phyloP scores from a whole-genome alignment of 2,797 vertebrate species.

The Coreius guichenoti region DNA sequence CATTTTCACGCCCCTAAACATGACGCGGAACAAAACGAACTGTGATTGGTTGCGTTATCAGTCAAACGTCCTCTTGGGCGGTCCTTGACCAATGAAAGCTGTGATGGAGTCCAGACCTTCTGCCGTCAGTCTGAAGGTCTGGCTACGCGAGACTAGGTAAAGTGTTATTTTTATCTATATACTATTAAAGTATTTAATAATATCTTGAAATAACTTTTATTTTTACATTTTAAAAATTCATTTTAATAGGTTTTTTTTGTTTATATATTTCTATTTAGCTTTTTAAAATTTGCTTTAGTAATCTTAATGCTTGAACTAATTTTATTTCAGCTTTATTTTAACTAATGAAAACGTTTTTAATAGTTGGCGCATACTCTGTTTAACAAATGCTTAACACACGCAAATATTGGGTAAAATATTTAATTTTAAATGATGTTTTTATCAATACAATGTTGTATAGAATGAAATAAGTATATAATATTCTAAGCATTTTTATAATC shows the following conservation, averaged over 20 bases:
- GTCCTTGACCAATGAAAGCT: too few relatives aligned
- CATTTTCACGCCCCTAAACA: too few relatives aligned
- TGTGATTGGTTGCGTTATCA: too few relatives aligned
- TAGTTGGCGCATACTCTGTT: background rate
- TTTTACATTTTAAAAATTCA: background rate
- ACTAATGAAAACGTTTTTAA: background rate
- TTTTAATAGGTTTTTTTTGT: background rate
- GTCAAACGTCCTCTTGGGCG: too few relatives aligned
- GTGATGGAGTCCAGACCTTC: too few relatives aligned
- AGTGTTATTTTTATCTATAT: background rate
- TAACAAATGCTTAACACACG: background rate
- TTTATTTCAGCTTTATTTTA: background rate
- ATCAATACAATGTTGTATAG: background rate
- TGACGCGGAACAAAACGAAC: too few relatives aligned
- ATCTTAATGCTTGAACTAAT: background rate
- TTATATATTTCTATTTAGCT: background rate
- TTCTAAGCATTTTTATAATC: background rate
- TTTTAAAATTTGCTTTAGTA: background rate
- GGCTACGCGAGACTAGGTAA: too few relatives aligned
- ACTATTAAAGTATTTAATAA: background rate
- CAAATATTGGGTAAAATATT: background rate
- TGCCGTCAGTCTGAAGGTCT: too few relatives aligned
- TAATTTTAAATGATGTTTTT: background rate
- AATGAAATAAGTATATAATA: background rate
- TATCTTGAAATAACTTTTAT: too few relatives aligned